Conservation (phyloP, 2,888 invertebrate genomes). For the Metallyticus violacea region DNA sequence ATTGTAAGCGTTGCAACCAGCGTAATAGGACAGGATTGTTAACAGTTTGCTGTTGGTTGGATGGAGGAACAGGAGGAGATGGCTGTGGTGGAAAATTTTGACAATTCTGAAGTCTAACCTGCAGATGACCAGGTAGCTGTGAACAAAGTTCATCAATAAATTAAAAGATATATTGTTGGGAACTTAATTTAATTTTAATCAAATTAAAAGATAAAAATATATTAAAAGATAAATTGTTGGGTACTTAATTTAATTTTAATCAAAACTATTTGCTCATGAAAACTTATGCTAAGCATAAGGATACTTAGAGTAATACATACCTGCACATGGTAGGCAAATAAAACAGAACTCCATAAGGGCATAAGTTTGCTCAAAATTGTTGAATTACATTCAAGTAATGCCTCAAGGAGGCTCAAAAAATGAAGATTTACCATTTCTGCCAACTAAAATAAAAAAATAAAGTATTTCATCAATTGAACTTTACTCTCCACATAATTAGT, state of each 20-base stretch:
- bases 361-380: slow-evolving; percentile 86
- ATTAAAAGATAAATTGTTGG: too few species aligned
- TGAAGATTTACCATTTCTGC: slow-evolving; percentile 98
- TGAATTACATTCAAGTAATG: slow-evolving; percentile 91
- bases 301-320: slow-evolving; percentile 46
- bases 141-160: slow-evolving; percentile 30
- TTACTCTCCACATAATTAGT: neutral
- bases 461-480: neutral
- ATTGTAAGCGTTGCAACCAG: slow-evolving; percentile 90
- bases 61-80: slow-evolving; percentile 46
- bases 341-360: slow-evolving; percentile 94
- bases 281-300: neutral
- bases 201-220: too few species aligned
- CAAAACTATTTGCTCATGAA: neutral
- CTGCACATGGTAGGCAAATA: slow-evolving; percentile 86
- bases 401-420: slow-evolving; percentile 91
- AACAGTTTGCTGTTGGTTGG: slow-evolving; percentile 20
- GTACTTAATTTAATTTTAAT: neutral
- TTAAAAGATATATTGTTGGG: neutral
- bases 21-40: slow-evolving; percentile 61
- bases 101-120: slow-evolving; percentile 82
- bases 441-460: slow-evolving; percentile 56
- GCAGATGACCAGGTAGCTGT: slow-evolving; percentile 85
- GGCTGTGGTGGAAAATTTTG: slow-evolving; percentile 72
- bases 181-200: too few species aligned